Percentiles rank a stretch among this genome's conserved stretches.
Conservation (phyloP, 2,797 vertebrate species). For the Pseudomugil tenellus region DNA sequence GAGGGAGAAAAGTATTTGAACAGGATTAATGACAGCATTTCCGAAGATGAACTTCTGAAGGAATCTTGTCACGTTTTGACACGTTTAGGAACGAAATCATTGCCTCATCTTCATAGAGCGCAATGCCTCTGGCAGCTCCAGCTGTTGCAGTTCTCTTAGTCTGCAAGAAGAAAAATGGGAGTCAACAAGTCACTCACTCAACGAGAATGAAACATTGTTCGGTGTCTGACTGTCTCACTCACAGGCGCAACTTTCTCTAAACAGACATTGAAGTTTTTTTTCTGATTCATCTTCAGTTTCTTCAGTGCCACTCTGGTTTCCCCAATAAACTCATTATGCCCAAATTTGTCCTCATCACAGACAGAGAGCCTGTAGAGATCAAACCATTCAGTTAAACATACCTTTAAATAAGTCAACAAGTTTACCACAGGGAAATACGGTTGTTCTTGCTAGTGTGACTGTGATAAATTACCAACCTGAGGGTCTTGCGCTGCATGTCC, state of each 20-base stretch:
- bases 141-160: constrained; percentile 90
- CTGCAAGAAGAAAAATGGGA: constrained; percentile 66
- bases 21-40: constrained; percentile 8
- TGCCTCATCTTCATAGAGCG: constrained; percentile 96
- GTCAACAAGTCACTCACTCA: constrained; percentile 44
- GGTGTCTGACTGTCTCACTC: constrained; percentile 58
- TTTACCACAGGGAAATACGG: constrained; percentile 4
- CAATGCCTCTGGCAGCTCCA: constrained; percentile 89
- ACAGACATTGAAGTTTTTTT: constrained; percentile 96
- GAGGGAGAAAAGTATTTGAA: neutral
- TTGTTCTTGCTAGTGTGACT: neutral
- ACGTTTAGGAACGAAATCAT: constrained; percentile 48
- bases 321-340: constrained; percentile 97
- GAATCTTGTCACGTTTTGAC: constrained; percentile 59
- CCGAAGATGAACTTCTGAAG: constrained; percentile 21
- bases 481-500: constrained; percentile 97
- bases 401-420: neutral
- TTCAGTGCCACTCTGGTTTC: constrained; percentile 96
- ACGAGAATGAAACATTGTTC: constrained; percentile 14
- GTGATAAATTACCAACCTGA: constrained; percentile 79
- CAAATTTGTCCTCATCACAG: constrained; percentile 97
- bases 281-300: constrained; percentile 94
- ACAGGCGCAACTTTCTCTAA: constrained; percentile 93
- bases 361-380: constrained; percentile 88
- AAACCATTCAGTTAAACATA: constrained; percentile 18